Evolutionary conservation across 37 sponge, comb jelly and placozoan species (phyloP), one percentile per base, ranked within the genome.

Genomic region (Crambe crambe): DNA sequence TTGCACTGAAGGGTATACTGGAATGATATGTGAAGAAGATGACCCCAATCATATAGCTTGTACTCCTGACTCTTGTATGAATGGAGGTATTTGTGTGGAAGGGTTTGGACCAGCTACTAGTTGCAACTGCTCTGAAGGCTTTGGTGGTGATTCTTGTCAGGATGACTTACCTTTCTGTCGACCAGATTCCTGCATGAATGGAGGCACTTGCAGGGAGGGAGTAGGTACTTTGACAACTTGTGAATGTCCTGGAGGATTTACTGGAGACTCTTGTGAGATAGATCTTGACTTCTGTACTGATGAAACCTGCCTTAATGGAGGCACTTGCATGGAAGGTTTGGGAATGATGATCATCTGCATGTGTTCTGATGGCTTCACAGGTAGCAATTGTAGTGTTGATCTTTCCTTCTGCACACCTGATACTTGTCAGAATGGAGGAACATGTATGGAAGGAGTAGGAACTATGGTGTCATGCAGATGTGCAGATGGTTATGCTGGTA

Each of bases 171-270:
- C 26, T 44, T 71, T 73, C 27, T 92, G 92, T 84, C 5, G 12
- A 47, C 12, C 51, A 47, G 12, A 15, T 15, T 6, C 54, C 56
- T 70, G 89, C 73, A n/a, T 66, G 26, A 89, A 89, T 85, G 90
- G 86, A 62, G 90, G 90, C 23, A 90, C 90, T 0, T 90, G 90
- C 47, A 63, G 39, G 17, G 85, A 90, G 30, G 72, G 69, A 56
- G 41, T 39, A 47, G 90, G 90, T 23, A 37, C 65, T 27, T 40
- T 27, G 5, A 67, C 38, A 12, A 58, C 1, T 42, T 88, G 88
- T 77, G 65, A 56, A 1, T 88, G 88, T 82, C 20, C 65, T 59
- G 27, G 17, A 3, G 88, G 82, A 34, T 80, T 80, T 58, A 56
- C 26, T 65, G 86, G 86, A 63, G n/a, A 40, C 30, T 26, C 8